phyloP scores from a whole-genome alignment of 2,797 vertebrate genomes.

The Sebastes wilsoni region DNA sequence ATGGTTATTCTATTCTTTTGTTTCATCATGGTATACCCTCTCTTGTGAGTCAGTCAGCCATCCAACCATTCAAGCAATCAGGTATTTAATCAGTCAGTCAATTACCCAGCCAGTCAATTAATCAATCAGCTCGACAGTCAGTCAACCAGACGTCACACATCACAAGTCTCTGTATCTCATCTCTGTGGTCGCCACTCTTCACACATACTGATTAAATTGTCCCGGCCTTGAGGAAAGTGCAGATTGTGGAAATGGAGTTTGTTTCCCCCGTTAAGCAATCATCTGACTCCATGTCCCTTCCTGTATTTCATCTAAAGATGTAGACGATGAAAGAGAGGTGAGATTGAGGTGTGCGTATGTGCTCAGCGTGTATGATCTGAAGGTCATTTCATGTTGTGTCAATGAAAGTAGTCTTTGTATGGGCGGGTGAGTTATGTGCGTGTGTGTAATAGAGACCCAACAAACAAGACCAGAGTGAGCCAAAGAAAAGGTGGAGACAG shows the following conservation, averaged over 20 bases:
- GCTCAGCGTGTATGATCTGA: constrained; percentile 40
- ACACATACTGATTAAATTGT: constrained; percentile 50
- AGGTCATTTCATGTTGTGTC: constrained; percentile 65
- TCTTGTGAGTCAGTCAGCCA: constrained; percentile 29
- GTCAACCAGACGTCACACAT: constrained; percentile 18
- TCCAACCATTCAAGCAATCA: constrained; percentile 56
- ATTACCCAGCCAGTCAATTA: constrained; percentile 34
- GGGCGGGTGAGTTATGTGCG: constrained; percentile 26
- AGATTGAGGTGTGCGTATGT: constrained; percentile 34
- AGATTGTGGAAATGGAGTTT: constrained; percentile 24
- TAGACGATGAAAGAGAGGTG: constrained; percentile 15
- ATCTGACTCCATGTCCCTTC: constrained; percentile 10
- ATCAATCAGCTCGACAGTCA: constrained; percentile 43
- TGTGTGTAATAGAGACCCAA: constrained; percentile 27
- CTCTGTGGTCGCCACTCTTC: neutral
- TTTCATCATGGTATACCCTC: neutral
- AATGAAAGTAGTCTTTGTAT: constrained; percentile 31
- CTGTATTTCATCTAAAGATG: constrained; percentile 17
- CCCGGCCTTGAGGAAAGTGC: constrained; percentile 24
- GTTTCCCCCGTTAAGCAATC: constrained; percentile 34
- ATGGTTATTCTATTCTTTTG: neutral
- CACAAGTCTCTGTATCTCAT: constrained; percentile 4
- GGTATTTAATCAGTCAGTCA: constrained; percentile 61
- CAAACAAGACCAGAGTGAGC: constrained; percentile 19
- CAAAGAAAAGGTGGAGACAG: constrained; percentile 1